A percentile compares a stretch with the other conserved stretches of the same genome.
phyloP scores from a whole-genome alignment of 2,113 vertebrate genomes.

The Phodopus roborovskii region DNA sequence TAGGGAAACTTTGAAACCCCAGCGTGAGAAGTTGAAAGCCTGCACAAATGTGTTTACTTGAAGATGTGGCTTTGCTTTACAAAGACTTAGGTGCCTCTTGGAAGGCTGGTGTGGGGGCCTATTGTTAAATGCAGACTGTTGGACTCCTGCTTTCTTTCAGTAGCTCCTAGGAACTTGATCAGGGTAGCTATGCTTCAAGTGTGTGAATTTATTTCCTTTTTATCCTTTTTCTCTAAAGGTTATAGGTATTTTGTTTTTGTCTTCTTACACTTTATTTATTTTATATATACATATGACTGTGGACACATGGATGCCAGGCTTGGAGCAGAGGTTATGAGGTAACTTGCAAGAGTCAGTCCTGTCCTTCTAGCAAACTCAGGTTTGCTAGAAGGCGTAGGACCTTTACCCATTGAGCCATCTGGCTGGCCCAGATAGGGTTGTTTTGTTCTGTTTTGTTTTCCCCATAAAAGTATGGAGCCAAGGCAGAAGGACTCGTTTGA shows the following conservation, averaged over 20 bases:
- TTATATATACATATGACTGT: neutral
- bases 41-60: neutral
- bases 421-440: neutral
- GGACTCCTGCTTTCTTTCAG: neutral
- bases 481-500: too few relatives aligned
- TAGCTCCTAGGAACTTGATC: neutral
- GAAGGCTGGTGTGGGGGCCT: neutral
- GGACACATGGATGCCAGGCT: neutral
- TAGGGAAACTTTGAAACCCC: neutral
- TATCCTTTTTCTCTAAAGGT: neutral
- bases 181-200: neutral
- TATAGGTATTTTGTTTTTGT: neutral
- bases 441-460: neutral
- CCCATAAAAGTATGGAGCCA: neutral
- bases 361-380: neutral
- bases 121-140: rapidly evolving
- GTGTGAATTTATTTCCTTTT: neutral
- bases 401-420: neutral
- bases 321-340: neutral
- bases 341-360: neutral
- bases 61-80: neutral
- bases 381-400: neutral
- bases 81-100: neutral
- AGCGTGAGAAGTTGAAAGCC: neutral
- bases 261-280: neutral